These are phyloP conservation scores for Bombyx mori DNA, from an alignment of 1,140 invertebrate genomes.

Conservation along the genomic window DNA sequence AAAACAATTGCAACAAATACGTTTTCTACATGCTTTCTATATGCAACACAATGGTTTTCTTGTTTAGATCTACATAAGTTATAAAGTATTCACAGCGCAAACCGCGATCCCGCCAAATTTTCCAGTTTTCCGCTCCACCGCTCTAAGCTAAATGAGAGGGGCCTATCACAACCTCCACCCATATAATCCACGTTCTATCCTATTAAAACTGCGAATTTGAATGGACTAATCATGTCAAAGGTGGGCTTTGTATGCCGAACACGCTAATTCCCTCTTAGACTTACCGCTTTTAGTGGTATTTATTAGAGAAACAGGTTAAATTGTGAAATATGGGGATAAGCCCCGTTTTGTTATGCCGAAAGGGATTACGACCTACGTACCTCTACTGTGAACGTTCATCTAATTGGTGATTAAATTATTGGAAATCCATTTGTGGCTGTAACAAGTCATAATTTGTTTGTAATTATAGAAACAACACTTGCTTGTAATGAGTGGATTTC, in stretches of 20 bases:
- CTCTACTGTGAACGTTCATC: too few relatives aligned
- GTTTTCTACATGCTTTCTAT: too few relatives aligned
- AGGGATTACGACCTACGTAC: too few relatives aligned
- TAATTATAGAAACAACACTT: too few relatives aligned
- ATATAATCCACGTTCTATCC: slow-evolving; percentile 18
- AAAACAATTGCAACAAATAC: too few relatives aligned
- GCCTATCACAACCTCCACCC: slow-evolving; percentile 13
- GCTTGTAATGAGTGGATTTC: too few relatives aligned
- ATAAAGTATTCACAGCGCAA: slow-evolving; percentile 12
- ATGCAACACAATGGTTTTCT: too few relatives aligned
- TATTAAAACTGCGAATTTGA: slow-evolving; percentile 16
- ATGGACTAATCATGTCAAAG: slow-evolving; percentile 18
- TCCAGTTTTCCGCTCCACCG: slow-evolving; percentile 16
- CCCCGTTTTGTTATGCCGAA: neutral
- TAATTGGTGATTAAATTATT: too few relatives aligned
- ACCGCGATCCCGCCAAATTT: slow-evolving; percentile 6
- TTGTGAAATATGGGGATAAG: neutral
- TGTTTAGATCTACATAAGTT: neutral
- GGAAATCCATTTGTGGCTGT: too few relatives aligned
- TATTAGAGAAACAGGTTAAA: too few relatives aligned
- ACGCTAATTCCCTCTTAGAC: neutral
- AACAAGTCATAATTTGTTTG: too few relatives aligned
- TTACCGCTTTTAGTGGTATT: too few relatives aligned
- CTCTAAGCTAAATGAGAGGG: slow-evolving; percentile 23
- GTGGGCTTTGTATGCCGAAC: slow-evolving; percentile 13